Percentiles rank a stretch among this genome's conserved stretches.
Evolutionary conservation across 2,113 vertebrate species (phyloP).

Genomic region (Poeciliopsis turrubarensis): DNA sequence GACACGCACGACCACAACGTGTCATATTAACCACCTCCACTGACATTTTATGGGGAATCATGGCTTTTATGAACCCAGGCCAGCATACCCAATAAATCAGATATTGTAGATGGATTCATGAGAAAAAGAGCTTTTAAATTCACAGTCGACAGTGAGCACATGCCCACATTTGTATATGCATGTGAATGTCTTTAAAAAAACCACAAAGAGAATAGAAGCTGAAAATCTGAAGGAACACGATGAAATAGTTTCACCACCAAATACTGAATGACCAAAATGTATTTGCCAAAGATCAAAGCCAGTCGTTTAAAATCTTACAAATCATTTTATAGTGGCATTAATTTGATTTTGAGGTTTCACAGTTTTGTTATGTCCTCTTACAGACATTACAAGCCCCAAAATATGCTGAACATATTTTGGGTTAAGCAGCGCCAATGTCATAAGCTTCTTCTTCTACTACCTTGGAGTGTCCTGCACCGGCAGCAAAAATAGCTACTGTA

Average conservation of each 20-base stretch:
- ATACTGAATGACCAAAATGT: neutral
- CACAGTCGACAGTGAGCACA: neutral
- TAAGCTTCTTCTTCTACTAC: no score
- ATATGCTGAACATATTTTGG: no score
- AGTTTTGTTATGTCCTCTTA: no score
- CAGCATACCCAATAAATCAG: conserved; percentile 75
- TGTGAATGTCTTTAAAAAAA: neutral
- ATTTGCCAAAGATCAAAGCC: neutral
- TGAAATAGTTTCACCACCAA: neutral
- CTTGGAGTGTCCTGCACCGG: no score
- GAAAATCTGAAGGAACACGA: neutral
- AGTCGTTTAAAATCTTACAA: neutral
- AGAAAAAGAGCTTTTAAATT: conserved; percentile 44
- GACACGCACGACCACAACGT: conserved; percentile 47
- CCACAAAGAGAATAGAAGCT: neutral
- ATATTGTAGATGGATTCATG: conserved; percentile 50
- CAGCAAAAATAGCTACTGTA: no score
- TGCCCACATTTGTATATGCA: neutral
- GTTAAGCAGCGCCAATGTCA: no score
- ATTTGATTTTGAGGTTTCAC: neutral
- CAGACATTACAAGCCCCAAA: no score
- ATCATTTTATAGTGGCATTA: neutral
- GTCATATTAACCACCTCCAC: conserved; percentile 80
- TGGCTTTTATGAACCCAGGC: conserved; percentile 79
- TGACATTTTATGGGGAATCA: conserved; percentile 80